Conservation (phyloP, 23 tunicate genomes). For the Diplosoma virens region DNA sequence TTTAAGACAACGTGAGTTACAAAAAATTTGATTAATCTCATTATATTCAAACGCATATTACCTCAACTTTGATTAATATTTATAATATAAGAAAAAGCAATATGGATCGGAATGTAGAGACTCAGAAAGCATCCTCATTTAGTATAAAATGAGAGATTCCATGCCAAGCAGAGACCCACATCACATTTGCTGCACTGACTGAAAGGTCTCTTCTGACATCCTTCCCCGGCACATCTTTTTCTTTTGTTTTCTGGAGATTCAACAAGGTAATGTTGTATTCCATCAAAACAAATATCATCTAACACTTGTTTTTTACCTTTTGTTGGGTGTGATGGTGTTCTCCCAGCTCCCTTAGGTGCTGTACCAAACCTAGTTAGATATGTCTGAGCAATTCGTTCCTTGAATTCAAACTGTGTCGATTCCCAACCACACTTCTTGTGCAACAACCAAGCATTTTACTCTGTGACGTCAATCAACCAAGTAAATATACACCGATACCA, state of each 20-base stretch:
- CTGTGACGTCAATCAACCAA: background rate
- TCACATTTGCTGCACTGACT: too few relatives aligned
- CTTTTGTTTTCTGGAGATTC: background rate
- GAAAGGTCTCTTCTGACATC: too few relatives aligned
- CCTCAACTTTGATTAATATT: too few relatives aligned
- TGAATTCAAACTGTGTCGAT: background rate
- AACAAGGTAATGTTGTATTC: background rate
- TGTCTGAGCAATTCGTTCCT: background rate
- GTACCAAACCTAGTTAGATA: background rate
- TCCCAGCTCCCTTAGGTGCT: background rate
- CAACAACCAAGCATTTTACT: background rate
- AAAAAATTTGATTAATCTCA: too few relatives aligned
- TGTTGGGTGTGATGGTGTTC: background rate
- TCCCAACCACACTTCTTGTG: background rate
- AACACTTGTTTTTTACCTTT: background rate
- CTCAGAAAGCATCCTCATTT: too few relatives aligned
- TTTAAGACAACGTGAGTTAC: too few relatives aligned
- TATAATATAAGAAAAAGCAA: too few relatives aligned
- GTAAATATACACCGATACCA: slow-evolving; percentile 1
- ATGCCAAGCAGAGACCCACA: too few relatives aligned
- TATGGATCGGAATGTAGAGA: too few relatives aligned
- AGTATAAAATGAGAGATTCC: too few relatives aligned
- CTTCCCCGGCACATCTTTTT: background rate
- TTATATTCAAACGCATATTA: too few relatives aligned
- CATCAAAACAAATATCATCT: background rate